A percentile compares a stretch with the other conserved stretches of the same genome.
These are phyloP conservation scores for Gymnocephalus cernua DNA, from an alignment of 2,113 vertebrate genomes.

Conservation along the genomic window DNA sequence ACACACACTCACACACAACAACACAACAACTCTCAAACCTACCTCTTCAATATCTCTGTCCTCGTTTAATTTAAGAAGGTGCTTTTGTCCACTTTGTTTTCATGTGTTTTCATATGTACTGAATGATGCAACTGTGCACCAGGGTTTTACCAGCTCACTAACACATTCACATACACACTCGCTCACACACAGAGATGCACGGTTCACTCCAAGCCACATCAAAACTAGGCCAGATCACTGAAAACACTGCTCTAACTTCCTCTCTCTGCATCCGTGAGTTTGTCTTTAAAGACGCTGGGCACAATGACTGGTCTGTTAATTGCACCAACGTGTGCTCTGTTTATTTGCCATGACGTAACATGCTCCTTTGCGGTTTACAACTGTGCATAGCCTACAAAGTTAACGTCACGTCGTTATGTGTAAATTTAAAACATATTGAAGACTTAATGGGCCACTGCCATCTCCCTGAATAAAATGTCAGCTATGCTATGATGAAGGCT, in stretches of 20 bases:
- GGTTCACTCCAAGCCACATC: slow-evolving; percentile 36
- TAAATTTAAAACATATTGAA: neutral
- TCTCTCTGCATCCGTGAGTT: slow-evolving; percentile 12
- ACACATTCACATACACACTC: neutral
- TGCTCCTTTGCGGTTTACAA: neutral
- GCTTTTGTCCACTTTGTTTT: neutral
- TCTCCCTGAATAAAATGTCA: no score
- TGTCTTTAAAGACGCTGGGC: slow-evolving; percentile 26
- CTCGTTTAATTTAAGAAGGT: neutral
- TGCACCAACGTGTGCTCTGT: slow-evolving; percentile 29
- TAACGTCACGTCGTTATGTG: neutral
- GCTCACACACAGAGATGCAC: neutral
- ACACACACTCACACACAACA: neutral
- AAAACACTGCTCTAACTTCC: slow-evolving; percentile 8
- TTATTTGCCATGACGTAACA: slow-evolving; percentile 10
- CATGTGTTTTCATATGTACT: neutral
- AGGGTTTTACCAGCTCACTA: neutral
- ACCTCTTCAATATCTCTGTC: neutral
- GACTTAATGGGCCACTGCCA: neutral
- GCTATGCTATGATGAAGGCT: neutral
- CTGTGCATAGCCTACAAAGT: neutral
- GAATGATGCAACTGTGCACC: neutral
- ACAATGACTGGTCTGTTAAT: slow-evolving; percentile 21
- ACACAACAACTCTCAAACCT: neutral
- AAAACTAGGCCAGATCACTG: slow-evolving; percentile 37